A percentile compares a stretch with the other conserved stretches of the same genome.
Evolutionary conservation across 30 jellyfish, hydroid and myxozoan genomes (phyloP).

Genomic region (Aurelia coerulea): DNA sequence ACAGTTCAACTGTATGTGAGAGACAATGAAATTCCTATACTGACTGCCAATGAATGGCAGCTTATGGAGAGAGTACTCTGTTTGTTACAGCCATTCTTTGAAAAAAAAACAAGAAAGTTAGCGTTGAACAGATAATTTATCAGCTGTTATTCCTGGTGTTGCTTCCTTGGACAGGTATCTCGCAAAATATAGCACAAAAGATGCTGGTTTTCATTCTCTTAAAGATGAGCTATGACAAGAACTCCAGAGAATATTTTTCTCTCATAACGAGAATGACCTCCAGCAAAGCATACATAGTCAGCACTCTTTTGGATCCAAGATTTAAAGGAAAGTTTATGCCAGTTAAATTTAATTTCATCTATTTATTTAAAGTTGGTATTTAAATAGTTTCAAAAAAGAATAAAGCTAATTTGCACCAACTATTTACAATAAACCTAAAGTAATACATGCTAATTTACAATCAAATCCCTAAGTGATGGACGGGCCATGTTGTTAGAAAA

Average conservation of each 20-base stretch:
- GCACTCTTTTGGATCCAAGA: slow-evolving; percentile 70
- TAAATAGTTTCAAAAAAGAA: too few species aligned
- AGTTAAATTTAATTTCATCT: neutral
- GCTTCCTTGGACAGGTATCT: slow-evolving; percentile 40
- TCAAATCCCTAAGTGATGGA: slow-evolving; percentile 44
- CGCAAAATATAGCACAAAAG: slow-evolving; percentile 9
- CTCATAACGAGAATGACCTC: slow-evolving; percentile 20
- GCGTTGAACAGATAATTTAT: slow-evolving; percentile 34
- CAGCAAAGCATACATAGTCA: too few species aligned
- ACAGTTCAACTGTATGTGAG: slow-evolving; percentile 57
- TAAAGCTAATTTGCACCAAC: too few species aligned
- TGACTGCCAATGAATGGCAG: slow-evolving; percentile 67
- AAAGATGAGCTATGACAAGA: slow-evolving; percentile 51
- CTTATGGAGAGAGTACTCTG: slow-evolving; percentile 57
- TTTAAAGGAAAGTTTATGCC: slow-evolving; percentile 59
- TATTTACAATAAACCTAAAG: too few species aligned
- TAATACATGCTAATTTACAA: too few species aligned
- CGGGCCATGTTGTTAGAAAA: slow-evolving; percentile 53
- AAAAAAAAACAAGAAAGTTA: slow-evolving; percentile 36
- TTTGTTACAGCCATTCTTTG: slow-evolving; percentile 58
- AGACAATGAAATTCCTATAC: slow-evolving; percentile 56
- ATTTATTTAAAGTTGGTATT: too few species aligned
- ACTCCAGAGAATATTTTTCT: slow-evolving; percentile 27
- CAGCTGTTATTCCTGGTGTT: slow-evolving; percentile 53
- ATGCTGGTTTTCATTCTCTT: slow-evolving; percentile 61